Evolutionary conservation across 92 coral and sea anemone species (phyloP), one percentile per base, ranked within the genome.

Genomic region (Actinostola sp.): DNA sequence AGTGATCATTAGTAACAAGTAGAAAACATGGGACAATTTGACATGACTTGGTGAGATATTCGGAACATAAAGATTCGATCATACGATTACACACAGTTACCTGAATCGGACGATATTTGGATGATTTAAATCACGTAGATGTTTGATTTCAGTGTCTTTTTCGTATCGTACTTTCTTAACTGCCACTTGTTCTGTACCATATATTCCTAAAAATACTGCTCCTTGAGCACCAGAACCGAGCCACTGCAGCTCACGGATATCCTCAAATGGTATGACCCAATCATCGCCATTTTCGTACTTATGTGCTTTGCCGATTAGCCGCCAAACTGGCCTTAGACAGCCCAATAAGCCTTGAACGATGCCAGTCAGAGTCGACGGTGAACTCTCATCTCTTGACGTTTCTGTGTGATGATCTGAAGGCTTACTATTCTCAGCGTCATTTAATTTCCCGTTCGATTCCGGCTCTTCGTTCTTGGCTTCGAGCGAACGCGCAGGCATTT

Each of bases 221-320:
- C 97, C 97, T 34, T 91, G 97, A 0, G 97, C 92, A 2, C 97
- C 97, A 0, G 97, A 83, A 16, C 97, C 97, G 9, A 91, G 69
- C 97, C 97, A 91, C 32, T 88, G 93, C 20, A 91, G 50, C 58
- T 84, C 97, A 17, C 75, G 64, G 32, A 91, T 91, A 42, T 91
- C 97, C 26, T 91, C 97, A 63, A 91, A 88, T 2, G 97, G 97
- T 17, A 91, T 88, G 8, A 82, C 57, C 97, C 97, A 91, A 26
- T 62, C 62, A 57, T 87, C 97, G 1, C 59, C 42, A 39, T 80
- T 87, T 45, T 84, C 90, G 55, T 83, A 83, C 60, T 87, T 87
- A 20, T 88, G 62, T 53, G 88, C 82, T 67, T 91, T 91, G 17
- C 97, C 97, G 33, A 91, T 53, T 0, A 91, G 90, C 30, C 75